Evolutionary conservation across 2,888 invertebrate species (phyloP).

Genomic region (Gastrophysa polygoni): DNA sequence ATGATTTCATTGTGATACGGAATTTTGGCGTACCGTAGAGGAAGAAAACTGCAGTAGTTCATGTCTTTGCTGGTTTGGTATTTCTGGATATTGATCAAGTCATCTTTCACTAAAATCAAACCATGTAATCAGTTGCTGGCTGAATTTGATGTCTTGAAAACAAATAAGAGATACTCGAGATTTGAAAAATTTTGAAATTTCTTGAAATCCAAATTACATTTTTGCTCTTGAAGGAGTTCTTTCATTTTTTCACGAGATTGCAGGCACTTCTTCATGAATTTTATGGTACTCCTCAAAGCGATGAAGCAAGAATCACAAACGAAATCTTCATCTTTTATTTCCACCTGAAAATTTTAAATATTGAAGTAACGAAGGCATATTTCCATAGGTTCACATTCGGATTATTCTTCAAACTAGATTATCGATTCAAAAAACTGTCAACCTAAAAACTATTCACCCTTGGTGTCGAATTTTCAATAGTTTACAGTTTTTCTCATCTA

Average conservation of each 20-base stretch:
- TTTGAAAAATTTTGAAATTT: too few relatives aligned
- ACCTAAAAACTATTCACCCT: too few relatives aligned
- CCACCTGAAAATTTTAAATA: background rate
- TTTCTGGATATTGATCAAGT: background rate
- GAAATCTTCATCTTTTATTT: background rate
- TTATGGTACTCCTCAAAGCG: constrained; percentile 1
- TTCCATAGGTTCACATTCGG: too few relatives aligned
- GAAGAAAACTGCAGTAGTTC: background rate
- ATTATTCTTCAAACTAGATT: too few relatives aligned
- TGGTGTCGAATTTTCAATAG: too few relatives aligned
- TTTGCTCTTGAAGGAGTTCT: background rate
- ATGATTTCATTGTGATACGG: background rate
- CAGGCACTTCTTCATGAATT: constrained; percentile 1
- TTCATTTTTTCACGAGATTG: constrained; percentile 1
- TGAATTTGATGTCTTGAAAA: too few relatives aligned
- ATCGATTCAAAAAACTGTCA: too few relatives aligned
- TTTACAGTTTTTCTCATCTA: too few relatives aligned
- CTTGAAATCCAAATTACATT: background rate
- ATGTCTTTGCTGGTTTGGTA: background rate
- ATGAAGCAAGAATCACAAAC: constrained; percentile 5
- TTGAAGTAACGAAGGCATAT: background rate
- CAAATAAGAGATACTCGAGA: too few relatives aligned
- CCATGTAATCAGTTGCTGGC: too few relatives aligned
- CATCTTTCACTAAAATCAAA: background rate
- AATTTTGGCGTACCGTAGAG: background rate